Evolutionary conservation across 2,113 vertebrate genomes (phyloP), one percentile per base, ranked within the genome.

Genomic region (Grallaria varia): DNA sequence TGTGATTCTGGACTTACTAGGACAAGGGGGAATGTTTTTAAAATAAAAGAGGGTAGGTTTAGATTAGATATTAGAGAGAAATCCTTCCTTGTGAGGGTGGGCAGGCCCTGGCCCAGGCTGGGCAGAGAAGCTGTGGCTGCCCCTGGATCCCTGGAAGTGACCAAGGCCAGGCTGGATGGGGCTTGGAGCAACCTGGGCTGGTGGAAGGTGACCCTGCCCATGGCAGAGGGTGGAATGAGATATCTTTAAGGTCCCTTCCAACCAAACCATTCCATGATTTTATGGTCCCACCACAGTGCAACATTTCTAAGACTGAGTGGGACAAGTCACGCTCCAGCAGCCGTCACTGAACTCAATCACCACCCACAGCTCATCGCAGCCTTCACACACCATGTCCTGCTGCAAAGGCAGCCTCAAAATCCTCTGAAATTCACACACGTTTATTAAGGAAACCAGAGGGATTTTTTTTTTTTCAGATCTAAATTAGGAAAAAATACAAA

Each of bases 91-190:
- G 3, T 24, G 42, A 84, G 31, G 18, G 27, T 63, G 72, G 0
- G 0, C 31, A 90, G 72, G 23, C 14, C 8, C 71, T 75, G 78
- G 62, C n/a, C 27, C 30, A 55, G 78, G 4, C 0, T 75, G 4
- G 20, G 14, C 79, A 49, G 72, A 71, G 40, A 16, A 84, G 31
- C 64, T 77, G 49, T 37, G 87, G 25, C 31, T 71, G 55, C 4
- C 1, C 17, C 63, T 58, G 56, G 56, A 71, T 63, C 56, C 42
- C 49, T 71, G 72, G 42, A 1, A 44, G 4, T 24, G 42, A 3
- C 40, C 71, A 33, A 77, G 35, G 35, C 17, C 63, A 56, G 55
- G 63, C 0, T 69, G 78, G 45, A 24, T 0, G 0, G 20, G 53
- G 39, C 17, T 55, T 62, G 78, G 64, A 69, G 35, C 8, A 9